These are phyloP conservation scores for Drosophila fungiperda DNA, from an alignment of 2,888 invertebrate species.

Conservation along the genomic window DNA sequence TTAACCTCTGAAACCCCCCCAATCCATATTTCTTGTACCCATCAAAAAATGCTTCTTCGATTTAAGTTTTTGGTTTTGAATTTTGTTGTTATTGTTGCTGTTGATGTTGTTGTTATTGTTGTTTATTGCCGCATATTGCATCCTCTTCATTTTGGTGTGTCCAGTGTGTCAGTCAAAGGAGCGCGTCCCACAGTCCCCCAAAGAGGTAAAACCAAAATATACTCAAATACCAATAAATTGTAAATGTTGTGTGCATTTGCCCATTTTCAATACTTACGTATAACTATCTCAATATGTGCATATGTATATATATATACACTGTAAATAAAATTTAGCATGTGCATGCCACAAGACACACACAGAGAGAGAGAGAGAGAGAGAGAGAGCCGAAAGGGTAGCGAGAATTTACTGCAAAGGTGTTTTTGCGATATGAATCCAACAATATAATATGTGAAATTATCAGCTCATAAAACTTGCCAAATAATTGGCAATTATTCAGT, in stretches of 20 bases:
- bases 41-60: slow-evolving; percentile 68
- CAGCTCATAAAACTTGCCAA: slow-evolving; percentile 77
- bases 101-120: slow-evolving; percentile 45
- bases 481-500: slow-evolving; percentile 80
- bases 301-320: slow-evolving; percentile 44
- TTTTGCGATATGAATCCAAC: slow-evolving; percentile 59
- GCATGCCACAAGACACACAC: slow-evolving; percentile 57
- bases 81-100: slow-evolving; percentile 64
- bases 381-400: slow-evolving; percentile 10
- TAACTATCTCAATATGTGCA: slow-evolving; percentile 18
- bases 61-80: slow-evolving; percentile 61
- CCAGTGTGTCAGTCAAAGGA: slow-evolving; percentile 73
- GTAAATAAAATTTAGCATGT: slow-evolving; percentile 69
- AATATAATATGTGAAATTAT: slow-evolving; percentile 76
- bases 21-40: slow-evolving; percentile 31
- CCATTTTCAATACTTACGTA: slow-evolving; percentile 41
- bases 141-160: slow-evolving; percentile 74
- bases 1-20: background rate
- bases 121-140: slow-evolving; percentile 57
- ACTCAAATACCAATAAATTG: slow-evolving; percentile 70
- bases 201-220: slow-evolving; percentile 69
- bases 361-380: background rate
- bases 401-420: slow-evolving; percentile 43
- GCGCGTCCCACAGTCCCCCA: slow-evolving; percentile 48
- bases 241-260: slow-evolving; percentile 76